Conservation (phyloP, 2,113 vertebrate genomes). For the Bettongia penicillata region DNA sequence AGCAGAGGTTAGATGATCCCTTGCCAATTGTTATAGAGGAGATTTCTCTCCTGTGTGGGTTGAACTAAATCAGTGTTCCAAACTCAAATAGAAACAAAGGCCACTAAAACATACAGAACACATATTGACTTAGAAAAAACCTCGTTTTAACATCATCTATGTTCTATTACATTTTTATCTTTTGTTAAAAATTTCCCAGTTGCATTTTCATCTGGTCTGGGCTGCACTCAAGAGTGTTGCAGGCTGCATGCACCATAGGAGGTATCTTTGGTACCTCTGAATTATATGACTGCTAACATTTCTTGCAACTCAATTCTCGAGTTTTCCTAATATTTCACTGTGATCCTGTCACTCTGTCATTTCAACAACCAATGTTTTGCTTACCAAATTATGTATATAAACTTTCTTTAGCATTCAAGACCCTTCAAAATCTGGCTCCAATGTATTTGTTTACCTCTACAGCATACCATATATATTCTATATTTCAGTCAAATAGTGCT, state of each 20-base stretch:
- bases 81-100: background rate
- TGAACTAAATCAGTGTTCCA: background rate
- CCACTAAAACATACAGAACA: background rate
- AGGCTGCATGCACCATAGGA: background rate
- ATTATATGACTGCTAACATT: background rate
- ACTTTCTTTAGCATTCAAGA: background rate
- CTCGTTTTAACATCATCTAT: background rate
- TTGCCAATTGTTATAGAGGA: background rate
- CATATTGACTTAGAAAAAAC: background rate
- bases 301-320: background rate
- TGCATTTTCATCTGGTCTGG: background rate
- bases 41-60: background rate
- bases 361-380: background rate
- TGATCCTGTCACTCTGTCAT: background rate
- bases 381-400: background rate
- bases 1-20: background rate
- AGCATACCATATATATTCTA: background rate
- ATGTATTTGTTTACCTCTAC: background rate
- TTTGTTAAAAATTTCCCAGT: background rate
- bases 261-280: background rate
- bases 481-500: background rate
- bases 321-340: background rate
- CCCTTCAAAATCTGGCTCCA: background rate
- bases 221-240: background rate
- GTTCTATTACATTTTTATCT: background rate